phyloP scores from a whole-genome alignment of 2,113 vertebrate genomes.

The Ramphastos sulfuratus region DNA sequence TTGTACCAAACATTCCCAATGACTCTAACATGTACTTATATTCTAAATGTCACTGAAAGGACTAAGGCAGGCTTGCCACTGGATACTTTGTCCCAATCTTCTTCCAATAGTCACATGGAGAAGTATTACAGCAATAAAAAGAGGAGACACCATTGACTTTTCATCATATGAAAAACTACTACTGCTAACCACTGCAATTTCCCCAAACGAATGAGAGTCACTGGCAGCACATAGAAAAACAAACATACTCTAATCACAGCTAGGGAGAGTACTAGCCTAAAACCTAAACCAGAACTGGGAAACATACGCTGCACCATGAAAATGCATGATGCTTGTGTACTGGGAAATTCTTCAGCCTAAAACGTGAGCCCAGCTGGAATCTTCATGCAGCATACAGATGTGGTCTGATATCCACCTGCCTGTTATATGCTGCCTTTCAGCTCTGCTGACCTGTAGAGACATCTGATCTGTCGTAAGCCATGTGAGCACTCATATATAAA shows the following conservation, averaged over 20 bases:
- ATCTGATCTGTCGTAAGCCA: not conserved
- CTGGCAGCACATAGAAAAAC: not conserved
- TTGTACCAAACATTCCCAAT: not conserved
- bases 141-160: not conserved
- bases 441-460: not conserved
- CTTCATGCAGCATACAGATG: not conserved
- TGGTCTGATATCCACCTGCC: not conserved
- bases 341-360: not conserved
- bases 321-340: not conserved
- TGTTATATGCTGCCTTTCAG: not conserved
- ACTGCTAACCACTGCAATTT: not conserved
- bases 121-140: not conserved
- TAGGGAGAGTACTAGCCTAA: not conserved
- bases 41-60: not conserved
- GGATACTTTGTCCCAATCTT: not conserved
- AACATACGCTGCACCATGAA: not conserved
- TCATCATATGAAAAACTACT: not conserved
- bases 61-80: not conserved
- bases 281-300: not conserved
- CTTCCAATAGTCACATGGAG: not conserved
- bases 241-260: not conserved
- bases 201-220: not conserved
- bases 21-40: not conserved
- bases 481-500: not conserved
- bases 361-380: not conserved